Evolutionary conservation across 2,888 invertebrate genomes (phyloP).

Genomic region (Heliconius aoede): DNA sequence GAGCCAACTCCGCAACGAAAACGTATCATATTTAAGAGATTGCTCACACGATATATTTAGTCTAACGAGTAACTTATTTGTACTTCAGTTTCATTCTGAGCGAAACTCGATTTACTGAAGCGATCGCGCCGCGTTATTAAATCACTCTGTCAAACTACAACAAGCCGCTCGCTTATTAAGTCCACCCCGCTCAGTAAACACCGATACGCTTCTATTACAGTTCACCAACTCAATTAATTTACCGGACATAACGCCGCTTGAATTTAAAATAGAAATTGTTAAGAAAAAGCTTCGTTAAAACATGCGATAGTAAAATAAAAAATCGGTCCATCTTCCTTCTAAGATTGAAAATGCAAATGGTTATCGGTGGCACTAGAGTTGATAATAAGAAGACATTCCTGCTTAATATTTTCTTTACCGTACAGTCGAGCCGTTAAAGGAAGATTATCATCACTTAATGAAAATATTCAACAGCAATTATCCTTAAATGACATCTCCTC

Average conservation of each 20-base stretch:
- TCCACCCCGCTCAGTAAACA: constrained; percentile 66
- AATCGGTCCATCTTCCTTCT: constrained; percentile 40
- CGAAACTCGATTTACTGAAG: constrained; percentile 79
- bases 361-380: constrained; percentile 54
- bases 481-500: constrained; percentile 63
- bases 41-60: constrained; percentile 53
- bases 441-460: constrained; percentile 62
- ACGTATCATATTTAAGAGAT: constrained; percentile 1
- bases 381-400: constrained; percentile 62
- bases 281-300: constrained; percentile 43
- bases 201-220: constrained; percentile 66
- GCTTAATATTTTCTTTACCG: constrained; percentile 60
- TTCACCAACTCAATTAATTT: constrained; percentile 66
- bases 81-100: constrained; percentile 64
- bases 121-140: constrained; percentile 75
- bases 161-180: constrained; percentile 74
- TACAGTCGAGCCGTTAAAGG: constrained; percentile 56
- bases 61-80: constrained; percentile 54
- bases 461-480: constrained; percentile 66
- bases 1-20: not conserved
- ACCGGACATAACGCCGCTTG: constrained; percentile 46
- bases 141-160: constrained; percentile 81
- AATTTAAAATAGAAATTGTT: constrained; percentile 46
- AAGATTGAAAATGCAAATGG: constrained; percentile 56
- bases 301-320: constrained; percentile 35